Base-by-base conservation (phyloP, 2,797 vertebrate species). In the Myripristis murdjan region DNA sequence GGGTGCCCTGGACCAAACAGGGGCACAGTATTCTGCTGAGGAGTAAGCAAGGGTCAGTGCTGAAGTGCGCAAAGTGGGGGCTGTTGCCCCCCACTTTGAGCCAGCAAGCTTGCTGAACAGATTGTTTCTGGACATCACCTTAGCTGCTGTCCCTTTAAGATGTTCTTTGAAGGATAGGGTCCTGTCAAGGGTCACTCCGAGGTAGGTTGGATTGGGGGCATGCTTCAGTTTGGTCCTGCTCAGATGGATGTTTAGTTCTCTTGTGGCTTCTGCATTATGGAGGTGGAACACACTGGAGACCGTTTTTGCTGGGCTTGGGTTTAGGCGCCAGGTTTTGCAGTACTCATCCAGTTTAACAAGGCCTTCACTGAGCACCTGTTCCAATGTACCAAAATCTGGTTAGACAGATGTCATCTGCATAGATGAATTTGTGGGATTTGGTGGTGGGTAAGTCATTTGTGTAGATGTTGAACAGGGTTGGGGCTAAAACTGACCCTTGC, bases 301-400 rank as follows among this genome's bases (percentile, higher is more conserved):
- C n/a, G 15, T n/a, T 49, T 49, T 49, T 20, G 48, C 48, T 51
- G 48, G 48, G 48, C 48, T 51, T 51, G 48, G 48, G 18, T 51
- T 51, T 18, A 22, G 48, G 18, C 14, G 48, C 48, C 48, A 51
- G 18, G 48, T 51, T 20, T 51, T 51, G 48, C 48, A 51, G 22
- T 10, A 51, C 4, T 51, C 23, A 20, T 51, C 6, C 6, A 51
- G n/a, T 20, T 51, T 51, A 3, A 2, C 0, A 22, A 51, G 12
- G 48, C 51, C 48, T 51, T 26, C 20, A 14, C 3, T 1, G 20
- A 51, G 23, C n/a, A 24, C 20, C 48, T 51, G 20, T 24, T 51
- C 22, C 48, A 51, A 48, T 23, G 48, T 15, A n/a, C 9, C n/a
- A 51, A 24, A 51, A 14, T 24, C 8, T 7, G 51, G n/a, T 48